phyloP scores from a whole-genome alignment of 2,113 vertebrate species.

The Pungitius pungitius region DNA sequence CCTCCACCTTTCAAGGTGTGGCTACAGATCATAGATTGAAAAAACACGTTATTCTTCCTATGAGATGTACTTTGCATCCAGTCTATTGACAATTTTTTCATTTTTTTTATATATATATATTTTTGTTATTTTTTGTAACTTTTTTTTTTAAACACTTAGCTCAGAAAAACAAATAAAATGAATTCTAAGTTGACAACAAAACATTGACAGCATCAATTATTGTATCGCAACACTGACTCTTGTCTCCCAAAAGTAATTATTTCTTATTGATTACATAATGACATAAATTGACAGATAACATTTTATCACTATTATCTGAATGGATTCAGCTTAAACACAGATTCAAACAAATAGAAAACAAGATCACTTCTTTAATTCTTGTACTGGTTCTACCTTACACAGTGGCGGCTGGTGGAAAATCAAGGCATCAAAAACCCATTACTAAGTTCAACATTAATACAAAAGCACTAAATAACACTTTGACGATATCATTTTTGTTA shows the following conservation, averaged over 20 bases:
- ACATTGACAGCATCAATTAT: not conserved
- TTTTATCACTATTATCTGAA: not conserved
- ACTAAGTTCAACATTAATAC: not conserved
- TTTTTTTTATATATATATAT: no score
- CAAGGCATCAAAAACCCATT: no score
- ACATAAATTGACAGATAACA: no score
- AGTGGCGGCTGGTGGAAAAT: no score
- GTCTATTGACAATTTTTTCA: not conserved
- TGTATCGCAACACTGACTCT: not conserved
- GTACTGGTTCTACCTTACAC: not conserved
- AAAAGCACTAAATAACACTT: not conserved
- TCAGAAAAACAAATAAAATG: not conserved
- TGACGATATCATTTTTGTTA: no score
- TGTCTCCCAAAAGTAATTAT: not conserved
- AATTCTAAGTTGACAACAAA: not conserved
- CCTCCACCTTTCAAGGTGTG: slow-evolving; percentile 4
- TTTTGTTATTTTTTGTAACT: not conserved
- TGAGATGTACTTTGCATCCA: not conserved
- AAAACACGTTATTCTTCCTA: not conserved
- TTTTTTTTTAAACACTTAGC: not conserved
- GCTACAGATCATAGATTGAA: slow-evolving; percentile 2
- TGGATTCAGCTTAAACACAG: no score
- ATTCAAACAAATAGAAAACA: no score
- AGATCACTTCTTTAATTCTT: not conserved
- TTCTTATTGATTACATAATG: not conserved